A percentile compares a stretch with the other conserved stretches of the same genome.
Evolutionary conservation across 2,113 vertebrate species (phyloP).

Genomic region (Thunnus thynnus): DNA sequence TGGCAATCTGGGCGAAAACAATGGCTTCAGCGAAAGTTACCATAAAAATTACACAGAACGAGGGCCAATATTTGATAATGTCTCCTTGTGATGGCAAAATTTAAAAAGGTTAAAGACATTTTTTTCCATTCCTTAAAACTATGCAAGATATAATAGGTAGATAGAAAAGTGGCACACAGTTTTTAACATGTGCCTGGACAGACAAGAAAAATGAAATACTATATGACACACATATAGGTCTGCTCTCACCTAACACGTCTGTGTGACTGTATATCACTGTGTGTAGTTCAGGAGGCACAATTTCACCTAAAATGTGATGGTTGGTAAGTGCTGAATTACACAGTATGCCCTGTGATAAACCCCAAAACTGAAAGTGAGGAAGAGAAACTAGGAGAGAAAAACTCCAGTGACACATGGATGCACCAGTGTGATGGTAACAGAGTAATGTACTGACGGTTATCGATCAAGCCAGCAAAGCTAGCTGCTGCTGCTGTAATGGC

Average conservation of each 20-base stretch:
- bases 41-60: neutral
- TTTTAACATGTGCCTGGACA: neutral
- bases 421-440: neutral
- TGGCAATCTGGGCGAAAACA: neutral
- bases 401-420: neutral
- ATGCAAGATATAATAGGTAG: neutral
- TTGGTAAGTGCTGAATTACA: neutral
- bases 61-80: neutral
- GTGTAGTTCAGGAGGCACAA: conserved; percentile 15
- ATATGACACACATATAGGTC: neutral
- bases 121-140: neutral
- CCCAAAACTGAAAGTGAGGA: conserved; percentile 44
- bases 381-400: conserved; percentile 31
- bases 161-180: neutral
- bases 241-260: neutral
- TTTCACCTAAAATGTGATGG: neutral
- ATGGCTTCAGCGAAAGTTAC: neutral
- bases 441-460: neutral
- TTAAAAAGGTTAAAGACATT: neutral
- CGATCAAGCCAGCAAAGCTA: neutral
- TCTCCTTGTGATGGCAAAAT: neutral
- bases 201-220: neutral
- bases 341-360: neutral
- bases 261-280: neutral
- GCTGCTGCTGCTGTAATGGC: neutral